Base-by-base conservation (phyloP, 2,888 invertebrate genomes). In the Acanthosoma haemorrhoidale region DNA sequence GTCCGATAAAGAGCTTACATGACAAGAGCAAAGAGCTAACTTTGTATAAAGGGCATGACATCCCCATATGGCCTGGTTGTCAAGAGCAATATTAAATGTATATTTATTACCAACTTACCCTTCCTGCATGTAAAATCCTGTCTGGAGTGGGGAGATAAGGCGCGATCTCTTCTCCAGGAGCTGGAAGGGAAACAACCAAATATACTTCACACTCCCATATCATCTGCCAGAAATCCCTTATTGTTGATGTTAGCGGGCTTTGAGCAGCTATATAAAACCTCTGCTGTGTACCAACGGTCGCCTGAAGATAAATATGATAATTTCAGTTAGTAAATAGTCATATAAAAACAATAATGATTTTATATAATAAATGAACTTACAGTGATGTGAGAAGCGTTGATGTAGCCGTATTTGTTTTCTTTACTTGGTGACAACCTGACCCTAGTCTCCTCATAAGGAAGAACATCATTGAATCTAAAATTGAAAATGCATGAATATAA, bases 361-460 rank as follows among this genome's bases (percentile, higher is more conserved):
- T n/a, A n/a, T n/a, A 16, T 16, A n/a, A 57, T 29, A 67, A 18
- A 3, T 39, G 1, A 43, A 75, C 78, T 79, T 79, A 93, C 94
- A 76, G 91, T 91, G 73, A 96, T 87, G 77, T 94, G 91, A 2
- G 94, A 94, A 1, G 95, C 95, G 82, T 96, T 96, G 75, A 96
- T 91, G 77, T 96, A 96, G 13, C 96, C 96, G 77, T 86, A 86
- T 68, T 89, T 88, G 81, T 96, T 96, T 75, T 86, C 86, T 77
- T 89, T 88, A 9, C 88, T 86, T 5, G 94, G 91, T n/a, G 88
- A 87, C 21, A 96, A 81, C 72, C 90, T 84, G 36, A 96, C 89
- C 64, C 95, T 81, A 79, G 93, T 95, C 78, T 93, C 92, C 77
- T 94, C 95, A 79, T 96, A 96, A 0, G 96, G 96, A 74, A 95